A percentile compares a stretch with the other conserved stretches of the same genome.
Conservation (phyloP, 2,113 vertebrate genomes). For the Craseonycteris thonglongyai region DNA sequence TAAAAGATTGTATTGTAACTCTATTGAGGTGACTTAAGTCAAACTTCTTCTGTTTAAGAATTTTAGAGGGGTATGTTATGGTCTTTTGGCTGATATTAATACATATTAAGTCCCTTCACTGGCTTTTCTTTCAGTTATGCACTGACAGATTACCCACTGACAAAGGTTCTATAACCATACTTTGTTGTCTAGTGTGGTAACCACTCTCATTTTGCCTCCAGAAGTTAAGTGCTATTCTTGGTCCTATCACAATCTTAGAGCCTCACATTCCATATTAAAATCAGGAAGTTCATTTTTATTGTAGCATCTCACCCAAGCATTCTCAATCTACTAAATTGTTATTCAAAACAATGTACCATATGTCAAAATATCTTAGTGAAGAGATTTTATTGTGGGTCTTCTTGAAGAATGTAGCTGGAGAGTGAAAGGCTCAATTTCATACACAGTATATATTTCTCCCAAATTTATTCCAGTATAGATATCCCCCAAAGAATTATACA, state of each 20-base stretch:
- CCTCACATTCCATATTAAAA: not conserved
- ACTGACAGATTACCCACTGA: not conserved
- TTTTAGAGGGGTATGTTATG: not conserved
- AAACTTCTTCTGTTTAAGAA: not conserved
- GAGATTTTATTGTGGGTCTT: not conserved
- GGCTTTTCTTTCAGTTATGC: not conserved
- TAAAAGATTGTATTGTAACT: not conserved
- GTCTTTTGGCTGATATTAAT: not conserved
- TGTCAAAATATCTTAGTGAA: not conserved
- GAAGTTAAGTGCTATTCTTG: not conserved
- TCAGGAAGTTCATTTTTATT: not conserved
- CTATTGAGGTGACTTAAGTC: not conserved
- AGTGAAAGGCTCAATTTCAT: not conserved
- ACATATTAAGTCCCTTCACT: not conserved
- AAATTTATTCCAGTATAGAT: not conserved
- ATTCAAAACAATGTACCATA: not conserved
- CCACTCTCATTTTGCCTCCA: not conserved
- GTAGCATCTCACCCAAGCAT: not conserved
- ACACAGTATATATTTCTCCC: not conserved
- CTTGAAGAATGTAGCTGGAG: not conserved
- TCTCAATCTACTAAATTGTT: not conserved
- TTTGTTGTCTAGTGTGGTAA: not conserved
- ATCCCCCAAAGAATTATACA: not conserved
- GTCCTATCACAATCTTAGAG: not conserved
- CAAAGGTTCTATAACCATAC: not conserved